Evolutionary conservation across 2,888 invertebrate genomes (phyloP).

Genomic region (Julus scanicus): DNA sequence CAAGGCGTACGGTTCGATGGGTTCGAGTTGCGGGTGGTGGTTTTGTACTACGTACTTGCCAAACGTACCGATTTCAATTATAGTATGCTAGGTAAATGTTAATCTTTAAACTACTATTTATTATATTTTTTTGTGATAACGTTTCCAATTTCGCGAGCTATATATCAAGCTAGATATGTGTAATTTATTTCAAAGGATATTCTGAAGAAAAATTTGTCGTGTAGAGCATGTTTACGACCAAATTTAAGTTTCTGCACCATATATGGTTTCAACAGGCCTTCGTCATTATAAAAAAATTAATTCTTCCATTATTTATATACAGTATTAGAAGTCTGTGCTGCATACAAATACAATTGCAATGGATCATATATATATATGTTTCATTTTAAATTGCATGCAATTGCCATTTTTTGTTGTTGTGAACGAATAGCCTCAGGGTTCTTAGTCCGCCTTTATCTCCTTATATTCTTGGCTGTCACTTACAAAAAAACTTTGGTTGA

Average conservation of each 20-base stretch:
- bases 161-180: neutral
- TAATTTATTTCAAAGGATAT: neutral
- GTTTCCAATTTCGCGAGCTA: too few species aligned
- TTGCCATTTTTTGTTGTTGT: constrained; percentile 23
- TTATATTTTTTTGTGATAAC: too few species aligned
- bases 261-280: constrained; percentile 31
- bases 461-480: constrained; percentile 43
- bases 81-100: too few species aligned
- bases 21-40: too few species aligned
- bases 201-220: neutral
- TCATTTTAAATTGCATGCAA: constrained; percentile 45
- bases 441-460: constrained; percentile 31
- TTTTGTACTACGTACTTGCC: too few species aligned
- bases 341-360: constrained; percentile 31
- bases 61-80: too few species aligned
- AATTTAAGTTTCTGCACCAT: neutral
- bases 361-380: constrained; percentile 16
- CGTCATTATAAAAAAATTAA: constrained; percentile 7
- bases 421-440: neutral
- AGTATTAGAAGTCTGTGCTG: constrained; percentile 21
- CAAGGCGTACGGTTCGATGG: too few species aligned
- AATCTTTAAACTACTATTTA: too few species aligned
- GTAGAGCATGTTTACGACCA: constrained; percentile 1
- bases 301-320: constrained; percentile 24
- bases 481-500: constrained; percentile 11